Percentiles rank a stretch among this genome's conserved stretches.
These are phyloP conservation scores for Pecten maximus DNA, from an alignment of 2,888 invertebrate species.

Conservation along the genomic window DNA sequence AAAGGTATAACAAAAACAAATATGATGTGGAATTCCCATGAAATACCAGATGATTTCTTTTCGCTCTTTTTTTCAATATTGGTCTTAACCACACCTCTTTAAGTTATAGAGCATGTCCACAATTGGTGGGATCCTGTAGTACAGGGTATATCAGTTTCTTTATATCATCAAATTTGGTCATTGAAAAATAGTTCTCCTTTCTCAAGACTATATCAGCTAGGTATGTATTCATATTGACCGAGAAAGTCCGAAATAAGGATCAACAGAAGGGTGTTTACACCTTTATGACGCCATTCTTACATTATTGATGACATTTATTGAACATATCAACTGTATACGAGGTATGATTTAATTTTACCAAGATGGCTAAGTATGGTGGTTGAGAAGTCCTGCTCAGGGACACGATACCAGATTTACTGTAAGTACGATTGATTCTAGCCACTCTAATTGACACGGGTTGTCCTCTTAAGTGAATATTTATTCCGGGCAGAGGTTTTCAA, in stretches of 20 bases:
- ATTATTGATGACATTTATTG: neutral
- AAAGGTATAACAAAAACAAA: too few species aligned
- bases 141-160: too few species aligned
- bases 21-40: too few species aligned
- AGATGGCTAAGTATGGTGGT: neutral
- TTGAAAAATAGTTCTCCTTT: neutral
- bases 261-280: neutral
- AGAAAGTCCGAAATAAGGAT: too few species aligned
- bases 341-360: neutral
- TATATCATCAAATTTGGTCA: too few species aligned
- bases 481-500: slow-evolving; percentile 45
- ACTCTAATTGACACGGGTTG: slow-evolving; percentile 30
- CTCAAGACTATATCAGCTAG: neutral
- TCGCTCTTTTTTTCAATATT: too few species aligned
- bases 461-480: slow-evolving; percentile 44
- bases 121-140: too few species aligned
- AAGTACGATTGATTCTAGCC: neutral
- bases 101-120: too few species aligned
- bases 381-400: neutral
- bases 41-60: too few species aligned
- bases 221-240: neutral
- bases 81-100: too few species aligned
- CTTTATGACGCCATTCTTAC: neutral
- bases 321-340: neutral
- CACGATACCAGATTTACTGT: neutral